Base-by-base conservation (phyloP, 92 coral and sea anemone genomes). In the Actinostola sp. region DNA sequence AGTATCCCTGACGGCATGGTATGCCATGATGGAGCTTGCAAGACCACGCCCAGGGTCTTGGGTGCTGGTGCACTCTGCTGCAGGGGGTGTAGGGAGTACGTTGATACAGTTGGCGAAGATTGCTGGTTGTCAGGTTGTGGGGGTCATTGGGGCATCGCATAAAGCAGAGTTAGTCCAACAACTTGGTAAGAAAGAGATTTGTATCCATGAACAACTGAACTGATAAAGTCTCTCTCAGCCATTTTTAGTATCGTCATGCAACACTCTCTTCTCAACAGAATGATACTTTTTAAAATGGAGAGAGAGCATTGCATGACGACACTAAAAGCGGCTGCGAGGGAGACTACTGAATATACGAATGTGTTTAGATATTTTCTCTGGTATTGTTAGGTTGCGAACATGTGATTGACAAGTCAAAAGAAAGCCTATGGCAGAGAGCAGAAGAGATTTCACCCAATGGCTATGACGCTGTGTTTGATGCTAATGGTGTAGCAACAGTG, bases 51-150 rank as follows among this genome's bases (percentile, higher is more conserved):
- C 91, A n/a, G 98, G 89, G 36, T 73, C 88, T 33, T 91, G 89
- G 93, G 60, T 91, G n/a, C 91, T 94, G 13, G 94, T 94, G 0
- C 98, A 94, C 73, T 94, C 98, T 57, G 98, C 98, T 1, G 98
- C 97, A 25, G 98, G 98, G 29, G 98, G 98, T 46, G 98, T 94
- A 45, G 98, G 98, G 10, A 94, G 97, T 73, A 94, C 86, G 89
- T 66, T 94, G 71, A 97, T 94, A 12, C 98, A 94, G 82, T 70
- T 94, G 70, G 98, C 92, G n/a, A 94, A 91, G 83, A 94, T 94
- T 67, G 92, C 85, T 60, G 93, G 96, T 12, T 94, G 98, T 70
- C 88, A 88, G 58, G 98, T 91, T 52, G 98, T 94, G 61, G 98
- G 94, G 24, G 98, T 94, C 19, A 95, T 94, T 3, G 98, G 98